Evolutionary conservation across 2,113 vertebrate genomes (phyloP).

Genomic region (Sisor rabdophorus): DNA sequence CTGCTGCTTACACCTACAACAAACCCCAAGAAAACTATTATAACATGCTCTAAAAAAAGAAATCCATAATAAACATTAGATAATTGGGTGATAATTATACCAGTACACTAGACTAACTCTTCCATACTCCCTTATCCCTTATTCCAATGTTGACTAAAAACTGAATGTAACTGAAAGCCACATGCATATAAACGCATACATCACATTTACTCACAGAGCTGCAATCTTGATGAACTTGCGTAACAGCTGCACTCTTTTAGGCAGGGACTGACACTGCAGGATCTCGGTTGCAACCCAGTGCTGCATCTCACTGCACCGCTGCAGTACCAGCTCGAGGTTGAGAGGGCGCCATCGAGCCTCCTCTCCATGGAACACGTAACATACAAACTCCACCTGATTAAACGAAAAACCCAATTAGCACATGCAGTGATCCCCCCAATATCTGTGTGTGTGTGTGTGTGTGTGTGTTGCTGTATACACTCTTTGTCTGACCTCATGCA

Average conservation of each 20-base stretch:
- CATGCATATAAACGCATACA: conserved; percentile 4
- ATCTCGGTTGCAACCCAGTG: conserved; percentile 96
- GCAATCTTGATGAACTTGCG: conserved; percentile 98
- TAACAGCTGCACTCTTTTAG: conserved; percentile 87
- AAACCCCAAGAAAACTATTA: conserved; percentile 30
- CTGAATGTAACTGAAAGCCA: neutral
- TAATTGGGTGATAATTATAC: conserved; percentile 8
- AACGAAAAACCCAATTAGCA: conserved; percentile 10
- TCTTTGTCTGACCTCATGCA: conserved; percentile 80
- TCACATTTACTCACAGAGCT: conserved; percentile 78
- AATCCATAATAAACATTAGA: neutral
- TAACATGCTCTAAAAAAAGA: neutral
- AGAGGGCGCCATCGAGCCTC: conserved; percentile 90
- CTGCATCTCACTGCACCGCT: conserved; percentile 94
- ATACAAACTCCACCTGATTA: conserved; percentile 89
- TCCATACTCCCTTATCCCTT: neutral
- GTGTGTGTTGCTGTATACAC: no score
- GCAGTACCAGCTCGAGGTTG: conserved; percentile 93
- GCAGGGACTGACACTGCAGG: conserved; percentile 87
- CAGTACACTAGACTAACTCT: neutral
- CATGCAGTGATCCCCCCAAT: neutral
- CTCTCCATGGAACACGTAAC: conserved; percentile 92
- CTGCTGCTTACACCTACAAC: conserved; percentile 89
- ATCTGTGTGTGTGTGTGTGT: neutral
- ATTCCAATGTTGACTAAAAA: neutral